These are phyloP conservation scores for Rhynchonema sp. DNA, from an alignment of 2,888 invertebrate genomes.

Conservation along the genomic window DNA sequence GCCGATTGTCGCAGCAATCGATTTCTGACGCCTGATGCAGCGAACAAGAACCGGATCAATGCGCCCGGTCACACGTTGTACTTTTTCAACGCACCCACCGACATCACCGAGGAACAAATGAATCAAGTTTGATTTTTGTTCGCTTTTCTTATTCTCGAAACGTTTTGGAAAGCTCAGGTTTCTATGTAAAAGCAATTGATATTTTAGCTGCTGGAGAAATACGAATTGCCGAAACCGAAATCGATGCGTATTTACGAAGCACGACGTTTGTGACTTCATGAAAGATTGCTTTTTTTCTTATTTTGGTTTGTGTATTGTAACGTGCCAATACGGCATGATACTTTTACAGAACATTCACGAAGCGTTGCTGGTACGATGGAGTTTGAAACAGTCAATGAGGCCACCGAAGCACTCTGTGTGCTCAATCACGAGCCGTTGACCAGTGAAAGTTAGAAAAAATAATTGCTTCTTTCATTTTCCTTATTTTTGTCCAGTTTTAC, in stretches of 20 bases:
- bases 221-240: slow-evolving; percentile 13
- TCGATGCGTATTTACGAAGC: slow-evolving; percentile 54
- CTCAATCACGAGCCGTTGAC: slow-evolving; percentile 87
- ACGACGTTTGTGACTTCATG: too few species aligned
- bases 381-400: slow-evolving; percentile 71
- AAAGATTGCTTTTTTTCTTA: too few species aligned
- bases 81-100: slow-evolving; percentile 93
- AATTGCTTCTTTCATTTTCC: too few species aligned
- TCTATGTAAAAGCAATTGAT: too few species aligned
- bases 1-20: slow-evolving; percentile 90
- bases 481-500: too few species aligned
- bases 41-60: slow-evolving; percentile 80
- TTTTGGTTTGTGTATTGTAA: too few species aligned
- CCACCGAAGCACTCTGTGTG: slow-evolving; percentile 77
- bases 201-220: background rate
- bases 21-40: slow-evolving; percentile 82
- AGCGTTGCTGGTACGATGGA: slow-evolving; percentile 74
- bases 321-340: too few species aligned
- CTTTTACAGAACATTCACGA: too few species aligned
- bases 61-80: slow-evolving; percentile 29
- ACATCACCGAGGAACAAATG: slow-evolving; percentile 71
- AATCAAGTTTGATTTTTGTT: slow-evolving; percentile 25
- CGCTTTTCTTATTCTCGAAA: too few species aligned
- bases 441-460: slow-evolving; percentile 87
- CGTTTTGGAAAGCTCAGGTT: too few species aligned